These are phyloP conservation scores for Acrocyrtus sp. DNA, from an alignment of 2,888 invertebrate genomes.

Conservation along the genomic window DNA sequence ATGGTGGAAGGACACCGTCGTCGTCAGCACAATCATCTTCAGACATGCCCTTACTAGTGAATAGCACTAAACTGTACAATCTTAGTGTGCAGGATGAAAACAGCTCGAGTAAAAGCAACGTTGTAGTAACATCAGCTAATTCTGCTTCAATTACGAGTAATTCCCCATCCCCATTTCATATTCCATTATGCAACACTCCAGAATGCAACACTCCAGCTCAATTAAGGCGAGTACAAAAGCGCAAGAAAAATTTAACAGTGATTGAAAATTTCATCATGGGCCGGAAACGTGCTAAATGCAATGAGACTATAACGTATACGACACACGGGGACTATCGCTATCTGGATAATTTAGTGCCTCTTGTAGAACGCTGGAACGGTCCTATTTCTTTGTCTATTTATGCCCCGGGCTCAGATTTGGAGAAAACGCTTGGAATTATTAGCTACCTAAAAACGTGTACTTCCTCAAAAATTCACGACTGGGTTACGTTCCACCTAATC, in stretches of 20 bases:
- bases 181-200: too few species aligned
- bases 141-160: too few species aligned
- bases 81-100: too few species aligned
- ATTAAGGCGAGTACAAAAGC: constrained; percentile 31
- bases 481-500: constrained; percentile 89
- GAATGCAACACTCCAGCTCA: constrained; percentile 21
- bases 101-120: too few species aligned
- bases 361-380: constrained; percentile 87
- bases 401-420: constrained; percentile 86
- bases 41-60: too few species aligned
- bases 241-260: constrained; percentile 50
- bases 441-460: constrained; percentile 83
- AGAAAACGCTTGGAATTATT: constrained; percentile 81
- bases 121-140: too few species aligned
- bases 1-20: too few species aligned
- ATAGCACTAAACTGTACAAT: too few species aligned
- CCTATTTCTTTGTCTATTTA: constrained; percentile 89
- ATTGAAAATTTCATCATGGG: constrained; percentile 48
- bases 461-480: constrained; percentile 76
- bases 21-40: too few species aligned
- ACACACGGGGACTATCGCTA: constrained; percentile 93
- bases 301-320: constrained; percentile 89
- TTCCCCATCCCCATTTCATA: constrained; percentile 21
- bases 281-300: constrained; percentile 71
- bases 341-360: constrained; percentile 86